Conservation (phyloP, 2,888 invertebrate genomes). For the Coleophora deauratella region DNA sequence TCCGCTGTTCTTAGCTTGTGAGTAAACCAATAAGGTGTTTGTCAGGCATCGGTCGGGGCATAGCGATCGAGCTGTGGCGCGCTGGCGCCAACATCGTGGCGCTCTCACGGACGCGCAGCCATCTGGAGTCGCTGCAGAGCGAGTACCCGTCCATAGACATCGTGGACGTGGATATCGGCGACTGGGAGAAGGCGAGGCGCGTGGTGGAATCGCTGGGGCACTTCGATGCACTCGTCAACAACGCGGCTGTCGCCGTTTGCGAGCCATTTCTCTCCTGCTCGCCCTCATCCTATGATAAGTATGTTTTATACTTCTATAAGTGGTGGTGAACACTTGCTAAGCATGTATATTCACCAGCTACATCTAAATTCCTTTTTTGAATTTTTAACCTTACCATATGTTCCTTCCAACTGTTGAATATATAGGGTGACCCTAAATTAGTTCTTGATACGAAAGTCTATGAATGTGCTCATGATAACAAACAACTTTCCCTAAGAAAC, state of each 20-base stretch:
- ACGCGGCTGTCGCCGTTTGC: constrained; percentile 84
- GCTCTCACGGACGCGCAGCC: constrained; percentile 78
- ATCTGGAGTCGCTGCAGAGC: constrained; percentile 77
- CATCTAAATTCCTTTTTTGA: too few relatives aligned
- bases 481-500: too few relatives aligned
- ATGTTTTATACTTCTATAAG: constrained; percentile 18
- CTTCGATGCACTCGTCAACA: constrained; percentile 91
- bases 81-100: constrained; percentile 86
- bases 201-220: constrained; percentile 73
- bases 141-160: constrained; percentile 77
- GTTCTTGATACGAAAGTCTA: too few relatives aligned
- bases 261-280: constrained; percentile 81
- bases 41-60: constrained; percentile 81
- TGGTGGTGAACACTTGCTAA: too few relatives aligned
- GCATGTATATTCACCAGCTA: too few relatives aligned
- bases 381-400: too few relatives aligned
- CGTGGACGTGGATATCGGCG: constrained; percentile 79
- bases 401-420: too few relatives aligned
- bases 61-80: constrained; percentile 79
- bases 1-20: too few relatives aligned
- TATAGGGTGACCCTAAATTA: too few relatives aligned
- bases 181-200: constrained; percentile 83
- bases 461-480: too few relatives aligned
- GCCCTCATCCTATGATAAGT: constrained; percentile 82
- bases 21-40: constrained; percentile 5